Evolutionary conservation across 2,888 invertebrate species (phyloP), one percentile per base, ranked within the genome.

Genomic region (Coenonympha glycerion): DNA sequence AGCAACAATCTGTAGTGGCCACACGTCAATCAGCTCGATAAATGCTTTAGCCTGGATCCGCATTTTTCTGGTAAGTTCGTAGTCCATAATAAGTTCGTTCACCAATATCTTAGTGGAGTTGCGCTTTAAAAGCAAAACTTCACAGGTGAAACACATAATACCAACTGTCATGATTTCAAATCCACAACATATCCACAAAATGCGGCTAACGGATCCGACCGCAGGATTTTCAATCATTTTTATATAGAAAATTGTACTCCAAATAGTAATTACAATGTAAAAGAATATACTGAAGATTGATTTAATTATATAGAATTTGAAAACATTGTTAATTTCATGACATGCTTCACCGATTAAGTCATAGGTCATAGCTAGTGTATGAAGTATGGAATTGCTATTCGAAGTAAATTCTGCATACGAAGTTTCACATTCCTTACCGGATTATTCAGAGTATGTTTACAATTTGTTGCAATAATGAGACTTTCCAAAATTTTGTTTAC

Each of bases 31-130:
- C 2, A 81, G 52, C 30, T 79, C 72, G 70, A 81, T 74, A 49
- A 83, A 81, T 11, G 74, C 73, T 57, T 81, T 83, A 6, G 79
- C 76, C 58, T 83, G 78, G 3, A 67, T 59, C 22, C 81, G 63
- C 68, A 76, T 73, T 1, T 57, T 56, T 44, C 66, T 71, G 0
- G 79, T 74, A 1, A 79, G 60, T 13, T 69, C 65, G 46, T 80
- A 79, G 52, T 77, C 71, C 69, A 78, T 81, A n/a, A 80, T 68
- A 3, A 83, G 53, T 55, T 80, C 72, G 40, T 79, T 78, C 0
- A 81, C 64, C 15, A 76, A 58, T 21, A 70, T 57, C 52, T 68
- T 76, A 0, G 76, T 77, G 4, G 60, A 58, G n/a, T 67, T 72
- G 11, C 79, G 69, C 6, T 65, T 63, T 6, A 59, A 26, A 24